Percentiles rank a stretch among this genome's conserved stretches.
Conservation (phyloP, 2,888 invertebrate genomes). For the Drosophila mulleri region DNA sequence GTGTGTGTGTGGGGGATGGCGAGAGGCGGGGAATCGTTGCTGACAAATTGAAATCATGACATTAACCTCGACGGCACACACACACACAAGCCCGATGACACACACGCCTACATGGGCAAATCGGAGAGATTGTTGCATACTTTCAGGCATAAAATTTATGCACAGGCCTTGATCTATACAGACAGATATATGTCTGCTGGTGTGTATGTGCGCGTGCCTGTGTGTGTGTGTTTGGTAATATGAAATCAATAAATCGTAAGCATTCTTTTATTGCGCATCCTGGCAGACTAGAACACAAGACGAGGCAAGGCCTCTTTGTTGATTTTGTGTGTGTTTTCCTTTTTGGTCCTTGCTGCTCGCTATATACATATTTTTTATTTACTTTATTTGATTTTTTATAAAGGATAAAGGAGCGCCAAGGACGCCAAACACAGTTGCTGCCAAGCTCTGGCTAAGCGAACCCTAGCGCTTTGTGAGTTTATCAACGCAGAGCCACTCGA, state of each 20-base stretch:
- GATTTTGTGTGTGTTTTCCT: conserved; percentile 5
- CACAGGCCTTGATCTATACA: conserved; percentile 36
- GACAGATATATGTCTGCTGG: conserved; percentile 17
- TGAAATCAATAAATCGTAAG: conserved; percentile 76
- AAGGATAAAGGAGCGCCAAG: conserved; percentile 59
- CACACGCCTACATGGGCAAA: conserved; percentile 17
- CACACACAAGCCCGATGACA: conserved; percentile 4
- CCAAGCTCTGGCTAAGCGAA: conserved; percentile 24
- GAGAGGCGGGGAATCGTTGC: conserved; percentile 18
- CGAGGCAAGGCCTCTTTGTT: conserved; percentile 26
- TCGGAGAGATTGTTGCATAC: conserved; percentile 65
- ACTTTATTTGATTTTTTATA: conserved; percentile 71
- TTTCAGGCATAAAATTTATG: conserved; percentile 73
- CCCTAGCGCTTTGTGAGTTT: conserved; percentile 71
- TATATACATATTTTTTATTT: conserved; percentile 57
- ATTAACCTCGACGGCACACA: conserved; percentile 52
- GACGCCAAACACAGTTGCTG: conserved; percentile 1
- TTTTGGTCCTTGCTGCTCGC: conserved; percentile 1
- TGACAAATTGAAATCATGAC: conserved; percentile 74
- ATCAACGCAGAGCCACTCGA: conserved; percentile 71
- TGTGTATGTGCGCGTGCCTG: conserved; percentile 15
- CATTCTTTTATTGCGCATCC: conserved; percentile 58
- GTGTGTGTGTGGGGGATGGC: neutral
- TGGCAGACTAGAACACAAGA: conserved; percentile 38
- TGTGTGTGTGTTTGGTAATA: conserved; percentile 52